Conservation (phyloP, 1,140 invertebrate species). For the Alviniconcha marisindica region DNA sequence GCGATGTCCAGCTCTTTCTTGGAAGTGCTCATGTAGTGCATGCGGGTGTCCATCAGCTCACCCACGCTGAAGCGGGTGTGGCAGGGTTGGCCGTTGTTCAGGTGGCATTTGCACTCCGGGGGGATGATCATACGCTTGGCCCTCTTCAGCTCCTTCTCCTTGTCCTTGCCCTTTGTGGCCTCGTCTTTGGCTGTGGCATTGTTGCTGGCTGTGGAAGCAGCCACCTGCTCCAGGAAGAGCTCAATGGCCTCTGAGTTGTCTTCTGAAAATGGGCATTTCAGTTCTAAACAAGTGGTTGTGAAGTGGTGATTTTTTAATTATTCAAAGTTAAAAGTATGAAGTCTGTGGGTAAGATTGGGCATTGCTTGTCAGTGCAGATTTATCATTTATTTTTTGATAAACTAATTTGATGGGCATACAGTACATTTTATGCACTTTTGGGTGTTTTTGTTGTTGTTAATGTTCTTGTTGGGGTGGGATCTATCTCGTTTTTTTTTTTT, state of each 20-base stretch:
- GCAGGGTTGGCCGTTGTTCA: constrained; percentile 23
- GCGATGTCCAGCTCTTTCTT: constrained; percentile 33
- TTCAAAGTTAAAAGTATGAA: too few species aligned
- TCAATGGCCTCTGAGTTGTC: constrained; percentile 5
- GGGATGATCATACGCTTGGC: constrained; percentile 14
- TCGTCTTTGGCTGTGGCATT: not conserved
- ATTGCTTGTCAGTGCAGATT: too few species aligned
- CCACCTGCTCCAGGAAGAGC: constrained; percentile 19
- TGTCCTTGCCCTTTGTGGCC: not conserved
- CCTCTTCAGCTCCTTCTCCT: constrained; percentile 9
- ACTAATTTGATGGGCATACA: too few species aligned
- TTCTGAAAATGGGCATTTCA: constrained; percentile 3
- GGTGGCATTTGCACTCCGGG: constrained; percentile 27
- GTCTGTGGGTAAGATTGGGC: too few species aligned
- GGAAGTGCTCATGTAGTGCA: constrained; percentile 23
- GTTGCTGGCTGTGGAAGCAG: not conserved
- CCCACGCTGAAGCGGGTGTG: constrained; percentile 12
- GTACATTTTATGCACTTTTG: too few species aligned
- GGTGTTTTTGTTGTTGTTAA: too few species aligned
- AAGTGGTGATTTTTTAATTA: too few species aligned
- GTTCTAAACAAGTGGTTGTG: not conserved
- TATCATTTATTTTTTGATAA: too few species aligned
- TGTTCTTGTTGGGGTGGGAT: too few species aligned
- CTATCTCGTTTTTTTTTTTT: too few species aligned
- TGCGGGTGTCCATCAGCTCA: constrained; percentile 23